Base-by-base conservation (phyloP, 2,797 vertebrate genomes). In the Eremophila alpestris region DNA sequence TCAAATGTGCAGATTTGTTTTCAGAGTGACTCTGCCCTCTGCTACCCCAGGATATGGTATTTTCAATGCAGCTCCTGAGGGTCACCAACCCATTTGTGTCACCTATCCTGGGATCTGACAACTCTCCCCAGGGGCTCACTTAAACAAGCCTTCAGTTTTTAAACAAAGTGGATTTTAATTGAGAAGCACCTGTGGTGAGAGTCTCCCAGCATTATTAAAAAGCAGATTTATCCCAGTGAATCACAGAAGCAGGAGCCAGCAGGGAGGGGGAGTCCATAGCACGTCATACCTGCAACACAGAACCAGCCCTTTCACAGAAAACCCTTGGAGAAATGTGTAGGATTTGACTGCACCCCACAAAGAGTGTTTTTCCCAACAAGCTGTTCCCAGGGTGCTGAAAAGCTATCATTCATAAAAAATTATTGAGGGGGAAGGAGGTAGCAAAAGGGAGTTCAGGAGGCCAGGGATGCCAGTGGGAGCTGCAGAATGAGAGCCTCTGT, bases 391-490 rank as follows among this genome's bases (percentile, higher is more conserved):
- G 96, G 96, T 63, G 86, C 94, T 98, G 94, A 98, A 98, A 97
- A 98, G 98, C 97, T 98, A 94, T 97, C 97, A 97, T 97, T 98
- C 98, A 98, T 97, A 97, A 97, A 97, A 98, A 94, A 94, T 95
- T 92, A 94, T 94, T 81, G 95, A 95, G 94, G 94, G 97, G 97
- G 96, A 95, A 91, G 96, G 96, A 97, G 94, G 88, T 83, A 97
- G 97, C 97, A 97, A 96, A 96, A 64, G 86, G 87, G 97, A 96
- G 97, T 98, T 97, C 96, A 97, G 89, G 88, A 97, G 98, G 97
- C 97, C 97, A 97, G 93, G 94, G 97, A 95, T 82, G 95, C 90
- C 89, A 96, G 97, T 96, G 95, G 96, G 92, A 95, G 89, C 73
- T 92, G 95, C 76, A 95, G 96, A 98, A 98, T 97, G 97, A 98